Evolutionary conservation across 2,113 vertebrate genomes (phyloP), one percentile per base, ranked within the genome.

Genomic region (Sorex araneus): DNA sequence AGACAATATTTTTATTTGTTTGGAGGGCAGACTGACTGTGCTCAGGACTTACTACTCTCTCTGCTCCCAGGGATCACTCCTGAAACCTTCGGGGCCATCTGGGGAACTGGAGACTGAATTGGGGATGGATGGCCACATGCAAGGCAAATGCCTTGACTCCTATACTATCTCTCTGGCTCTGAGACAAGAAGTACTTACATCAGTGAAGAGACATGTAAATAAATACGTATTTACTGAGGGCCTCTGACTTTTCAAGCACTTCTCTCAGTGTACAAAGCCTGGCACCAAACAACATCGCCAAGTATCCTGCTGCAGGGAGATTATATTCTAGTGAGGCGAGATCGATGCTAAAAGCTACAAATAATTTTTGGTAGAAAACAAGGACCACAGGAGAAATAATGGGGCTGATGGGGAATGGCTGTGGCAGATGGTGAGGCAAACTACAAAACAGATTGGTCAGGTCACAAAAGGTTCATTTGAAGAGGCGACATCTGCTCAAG

Each of bases 331-430:
- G 77, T 67, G 32, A 81, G 11, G 0, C 11, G 5, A 89, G 70
- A 85, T 19, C 76, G 70, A 78, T 50, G 84, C 85, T 32, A 57
- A 91, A 89, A 60, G 77, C 7, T 82, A 50, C 86, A 57, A n/a
- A 76, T 54, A 88, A 69, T 3, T 67, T 75, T 89, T 93, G 80
- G 57, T 82, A 5, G 0, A 40, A 32, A 78, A 85, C 81, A 73
- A 90, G 30, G 9, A n/a, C 69, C 57, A 23, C 54, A 60, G 70
- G 67, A 57, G n/a, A 87, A 80, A 43, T 18, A 16, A 36, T 81
- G 23, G 84, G 21, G 30, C n/a, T 70, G 43, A 64, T 32, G 19
- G 63, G 34, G 15, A 80, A 63, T 30, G 28, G 23, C 23, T 63
- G 32, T 21, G 25, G 45, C 0, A 13, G 66, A 16, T 40, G 0